These are phyloP conservation scores for Fukomys damarensis DNA, from an alignment of 2,113 vertebrate genomes.

Conservation along the genomic window DNA sequence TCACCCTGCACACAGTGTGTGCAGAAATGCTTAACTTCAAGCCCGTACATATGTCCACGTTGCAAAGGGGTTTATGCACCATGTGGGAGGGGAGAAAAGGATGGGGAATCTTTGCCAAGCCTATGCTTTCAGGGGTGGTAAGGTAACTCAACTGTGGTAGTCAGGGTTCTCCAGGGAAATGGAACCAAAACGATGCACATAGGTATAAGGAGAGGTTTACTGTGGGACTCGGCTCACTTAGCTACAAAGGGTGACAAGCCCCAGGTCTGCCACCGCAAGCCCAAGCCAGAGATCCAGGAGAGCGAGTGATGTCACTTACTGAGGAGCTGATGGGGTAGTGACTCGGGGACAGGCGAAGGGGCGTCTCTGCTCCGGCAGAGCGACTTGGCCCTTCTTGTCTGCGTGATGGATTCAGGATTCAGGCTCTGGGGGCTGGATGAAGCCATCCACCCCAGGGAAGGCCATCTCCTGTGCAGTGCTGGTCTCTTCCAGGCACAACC, in stretches of 20 bases:
- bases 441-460: not conserved
- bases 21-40: not conserved
- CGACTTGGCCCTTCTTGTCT: too few relatives aligned
- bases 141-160: not conserved
- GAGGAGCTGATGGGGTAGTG: too few relatives aligned
- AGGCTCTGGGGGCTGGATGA: too few relatives aligned
- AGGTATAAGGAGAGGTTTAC: not conserved
- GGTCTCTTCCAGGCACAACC: not conserved
- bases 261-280: rapidly evolving
- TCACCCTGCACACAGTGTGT: not conserved
- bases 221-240: not conserved
- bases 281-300: not conserved
- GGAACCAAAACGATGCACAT: too few relatives aligned
- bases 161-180: too few relatives aligned
- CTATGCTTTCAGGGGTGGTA: not conserved
- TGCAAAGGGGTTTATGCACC: not conserved
- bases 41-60: not conserved
- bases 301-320: not conserved
- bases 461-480: too few relatives aligned
- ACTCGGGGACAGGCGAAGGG: too few relatives aligned
- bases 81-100: not conserved
- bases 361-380: not conserved
- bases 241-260: not conserved
- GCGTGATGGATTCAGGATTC: not conserved
- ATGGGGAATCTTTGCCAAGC: not conserved